Percentiles rank a stretch among this genome's conserved stretches.
Evolutionary conservation across 2,113 vertebrate genomes (phyloP).

Genomic region (Anseranas semipalmata): DNA sequence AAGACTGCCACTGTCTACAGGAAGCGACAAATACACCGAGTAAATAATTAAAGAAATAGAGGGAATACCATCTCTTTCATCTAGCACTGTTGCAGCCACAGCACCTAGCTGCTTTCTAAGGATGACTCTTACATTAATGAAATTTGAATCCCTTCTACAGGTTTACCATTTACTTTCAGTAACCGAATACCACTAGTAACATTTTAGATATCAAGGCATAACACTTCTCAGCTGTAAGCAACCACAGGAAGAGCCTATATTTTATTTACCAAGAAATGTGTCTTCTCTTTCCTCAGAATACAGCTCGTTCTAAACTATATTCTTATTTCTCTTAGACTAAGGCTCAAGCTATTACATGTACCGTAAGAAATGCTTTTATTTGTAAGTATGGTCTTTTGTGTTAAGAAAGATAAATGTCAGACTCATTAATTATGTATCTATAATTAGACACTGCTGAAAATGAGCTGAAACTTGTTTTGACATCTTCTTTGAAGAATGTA

Average conservation of each 20-base stretch:
- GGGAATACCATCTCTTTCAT: neutral
- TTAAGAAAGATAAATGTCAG: slow-evolving; percentile 68
- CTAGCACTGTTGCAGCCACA: neutral
- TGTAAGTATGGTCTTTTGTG: slow-evolving; percentile 55
- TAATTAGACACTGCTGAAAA: slow-evolving; percentile 69
- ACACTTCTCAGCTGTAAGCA: neutral
- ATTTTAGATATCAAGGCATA: neutral
- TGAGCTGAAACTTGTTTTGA: slow-evolving; percentile 69
- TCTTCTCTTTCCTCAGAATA: neutral
- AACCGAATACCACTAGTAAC: neutral
- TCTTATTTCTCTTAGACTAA: neutral
- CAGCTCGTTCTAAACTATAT: neutral
- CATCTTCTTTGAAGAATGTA: slow-evolving; percentile 70
- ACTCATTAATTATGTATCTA: slow-evolving; percentile 69
- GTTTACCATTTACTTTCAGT: neutral
- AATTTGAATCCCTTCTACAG: neutral
- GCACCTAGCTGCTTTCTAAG: neutral
- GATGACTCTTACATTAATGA: neutral
- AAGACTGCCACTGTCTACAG: neutral
- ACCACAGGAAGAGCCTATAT: neutral
- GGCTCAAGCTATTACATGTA: neutral
- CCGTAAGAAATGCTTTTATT: slow-evolving; percentile 28
- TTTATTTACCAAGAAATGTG: neutral
- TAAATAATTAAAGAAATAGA: neutral
- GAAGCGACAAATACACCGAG: neutral